These are phyloP conservation scores for Nemotelus pantherinus DNA, from an alignment of 2,888 invertebrate genomes.

Conservation along the genomic window DNA sequence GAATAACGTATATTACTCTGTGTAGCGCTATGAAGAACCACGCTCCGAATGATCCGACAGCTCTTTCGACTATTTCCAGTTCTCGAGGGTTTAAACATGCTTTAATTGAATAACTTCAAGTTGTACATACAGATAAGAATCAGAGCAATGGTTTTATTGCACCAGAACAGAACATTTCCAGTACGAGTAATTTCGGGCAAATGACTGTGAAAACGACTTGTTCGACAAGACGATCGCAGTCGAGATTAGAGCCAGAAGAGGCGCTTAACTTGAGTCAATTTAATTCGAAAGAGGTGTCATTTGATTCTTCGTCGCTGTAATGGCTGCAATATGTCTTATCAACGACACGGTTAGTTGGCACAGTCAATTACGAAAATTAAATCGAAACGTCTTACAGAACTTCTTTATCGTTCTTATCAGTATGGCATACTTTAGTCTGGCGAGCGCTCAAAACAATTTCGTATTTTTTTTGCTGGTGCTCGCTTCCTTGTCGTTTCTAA, in stretches of 20 bases:
- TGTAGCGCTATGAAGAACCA: too few relatives aligned
- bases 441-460: neutral
- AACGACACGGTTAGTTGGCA: neutral
- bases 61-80: slow-evolving; percentile 5
- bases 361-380: slow-evolving; percentile 20
- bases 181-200: slow-evolving; percentile 20
- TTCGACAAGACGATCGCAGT: slow-evolving; percentile 4
- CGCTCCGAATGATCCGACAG: neutral
- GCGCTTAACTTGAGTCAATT: slow-evolving; percentile 11
- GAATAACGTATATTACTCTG: neutral
- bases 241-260: slow-evolving; percentile 10
- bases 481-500: neutral
- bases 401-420: slow-evolving; percentile 29
- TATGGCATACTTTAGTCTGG: slow-evolving; percentile 26
- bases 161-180: slow-evolving; percentile 15
- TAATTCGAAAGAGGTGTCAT: slow-evolving; percentile 23
- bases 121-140: slow-evolving; percentile 26
- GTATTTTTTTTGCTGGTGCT: neutral
- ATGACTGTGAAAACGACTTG: slow-evolving; percentile 25
- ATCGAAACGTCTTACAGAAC: slow-evolving; percentile 14
- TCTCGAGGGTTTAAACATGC: slow-evolving; percentile 17
- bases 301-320: neutral
- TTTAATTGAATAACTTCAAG: slow-evolving; percentile 32
- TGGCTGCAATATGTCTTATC: slow-evolving; percentile 18
- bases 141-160: slow-evolving; percentile 22